Evolutionary conservation across 2,888 invertebrate genomes (phyloP), one percentile per base, ranked within the genome.

Genomic region (Drosophila paracracens): DNA sequence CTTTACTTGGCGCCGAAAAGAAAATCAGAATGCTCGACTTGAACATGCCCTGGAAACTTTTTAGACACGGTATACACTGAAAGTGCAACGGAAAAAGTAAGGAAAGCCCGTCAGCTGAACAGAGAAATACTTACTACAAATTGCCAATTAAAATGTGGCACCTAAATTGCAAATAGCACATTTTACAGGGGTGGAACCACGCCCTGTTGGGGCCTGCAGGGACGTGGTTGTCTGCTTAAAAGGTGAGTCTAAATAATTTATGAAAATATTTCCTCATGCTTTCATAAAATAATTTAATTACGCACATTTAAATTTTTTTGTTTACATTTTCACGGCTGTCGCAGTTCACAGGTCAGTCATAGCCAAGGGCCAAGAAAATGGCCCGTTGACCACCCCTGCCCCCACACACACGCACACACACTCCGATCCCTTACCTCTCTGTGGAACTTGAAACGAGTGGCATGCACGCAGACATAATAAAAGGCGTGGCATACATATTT

Each of bases 261-360:
- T 82, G 70, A 61, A 80, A 65, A 74, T 50, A 72, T 63, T 70
- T 77, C 29, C 66, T 84, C 82, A 70, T 79, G 76, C 89, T 72
- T 69, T 67, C 60, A 60, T 74, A 86, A 86, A 70, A 81, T 88
- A 88, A 86, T 90, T 86, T 90, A 86, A 86, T 86, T 90, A 88
- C 76, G 69, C 87, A 68, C 74, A 60, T 79, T 33, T 33, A 11
- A 0, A 33, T 33, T 33, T 33, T 33, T 74, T 90, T 89, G 86
- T 89, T 88, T 86, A 88, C 89, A 72, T 86, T 88, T 88, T 73
- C 79, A 86, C 80, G 79, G 81, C 80, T 81, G 76, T 31, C 65
- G 50, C 58, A 46, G 50, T 63, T 77, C 77, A 65, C 67, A 75
- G 54, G 43, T 46, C 46, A 46, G 21, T 46, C 25, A 46, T 16